Conservation (phyloP, 1,140 invertebrate genomes). For the Halictus rubicundus region DNA sequence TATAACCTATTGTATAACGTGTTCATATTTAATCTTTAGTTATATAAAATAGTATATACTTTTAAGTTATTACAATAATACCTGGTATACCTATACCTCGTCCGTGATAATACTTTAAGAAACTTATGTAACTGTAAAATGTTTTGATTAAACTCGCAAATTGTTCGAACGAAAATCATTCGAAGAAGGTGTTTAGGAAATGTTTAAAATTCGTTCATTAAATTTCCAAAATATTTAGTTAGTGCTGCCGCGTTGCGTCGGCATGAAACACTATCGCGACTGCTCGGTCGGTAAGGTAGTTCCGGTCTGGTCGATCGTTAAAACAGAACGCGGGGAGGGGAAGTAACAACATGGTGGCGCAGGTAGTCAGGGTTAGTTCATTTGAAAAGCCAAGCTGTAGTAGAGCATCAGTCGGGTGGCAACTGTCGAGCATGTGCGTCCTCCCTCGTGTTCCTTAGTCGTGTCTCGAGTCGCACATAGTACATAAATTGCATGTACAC, state of each 20-base stretch:
- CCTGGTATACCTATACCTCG: too few relatives aligned
- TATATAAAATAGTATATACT: too few relatives aligned
- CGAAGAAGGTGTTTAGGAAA: too few relatives aligned
- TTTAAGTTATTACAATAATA: too few relatives aligned
- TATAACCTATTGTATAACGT: too few relatives aligned
- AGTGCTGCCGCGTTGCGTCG: not conserved
- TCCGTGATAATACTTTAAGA: too few relatives aligned
- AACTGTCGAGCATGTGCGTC: conserved; percentile 68
- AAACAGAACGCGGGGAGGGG: conserved; percentile 29
- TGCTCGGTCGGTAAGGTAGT: not conserved
- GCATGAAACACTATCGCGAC: not conserved
- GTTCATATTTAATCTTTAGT: too few relatives aligned
- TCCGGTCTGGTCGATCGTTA: conserved; percentile 29
- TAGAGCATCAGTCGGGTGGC: conserved; percentile 72
- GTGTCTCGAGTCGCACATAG: conserved; percentile 36
- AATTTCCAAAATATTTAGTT: not conserved
- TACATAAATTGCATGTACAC: conserved; percentile 35
- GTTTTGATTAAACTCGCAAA: too few relatives aligned
- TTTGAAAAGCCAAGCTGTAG: conserved; percentile 33
- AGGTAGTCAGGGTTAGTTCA: conserved; percentile 23
- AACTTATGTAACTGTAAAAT: too few relatives aligned
- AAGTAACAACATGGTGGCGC: conserved; percentile 14
- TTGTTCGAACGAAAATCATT: too few relatives aligned
- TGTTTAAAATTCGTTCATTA: too few relatives aligned
- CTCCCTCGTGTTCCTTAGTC: conserved; percentile 9